A percentile compares a stretch with the other conserved stretches of the same genome.
Evolutionary conservation across 2,797 vertebrate genomes (phyloP).

Genomic region (Pantherophis vulpinus): DNA sequence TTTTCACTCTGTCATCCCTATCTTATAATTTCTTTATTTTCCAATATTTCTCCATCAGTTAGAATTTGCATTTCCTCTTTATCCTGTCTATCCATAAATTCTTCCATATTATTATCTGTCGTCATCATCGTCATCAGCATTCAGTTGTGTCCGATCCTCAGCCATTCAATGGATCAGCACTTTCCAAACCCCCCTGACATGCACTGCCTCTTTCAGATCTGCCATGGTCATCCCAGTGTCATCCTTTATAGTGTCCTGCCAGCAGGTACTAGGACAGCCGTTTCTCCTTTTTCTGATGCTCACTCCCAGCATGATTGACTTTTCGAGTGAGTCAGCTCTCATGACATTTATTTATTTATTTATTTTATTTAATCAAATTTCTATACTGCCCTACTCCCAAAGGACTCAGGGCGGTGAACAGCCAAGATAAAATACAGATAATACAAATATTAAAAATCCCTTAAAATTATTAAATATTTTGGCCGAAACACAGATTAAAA

Average conservation of each 20-base stretch:
- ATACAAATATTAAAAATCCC: too few relatives aligned
- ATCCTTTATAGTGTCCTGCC: not conserved
- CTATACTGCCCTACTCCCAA: too few relatives aligned
- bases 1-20: not conserved
- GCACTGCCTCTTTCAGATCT: not conserved
- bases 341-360: not conserved
- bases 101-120: not conserved
- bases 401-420: too few relatives aligned
- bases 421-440: too few relatives aligned
- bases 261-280: not conserved
- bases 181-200: not conserved
- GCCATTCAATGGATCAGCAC: not conserved
- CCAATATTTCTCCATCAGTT: not conserved
- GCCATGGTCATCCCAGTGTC: not conserved
- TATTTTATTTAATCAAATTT: too few relatives aligned
- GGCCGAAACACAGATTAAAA: too few relatives aligned
- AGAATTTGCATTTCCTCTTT: not conserved
- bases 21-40: not conserved
- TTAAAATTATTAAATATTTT: too few relatives aligned
- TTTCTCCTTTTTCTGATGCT: not conserved
- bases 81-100: not conserved
- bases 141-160: not conserved
- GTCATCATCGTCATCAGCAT: not conserved
- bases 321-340: not conserved
- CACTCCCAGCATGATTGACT: not conserved